Evolutionary conservation across 2,113 vertebrate species (phyloP), one percentile per base, ranked within the genome.

Genomic region (Ameiurus melas): DNA sequence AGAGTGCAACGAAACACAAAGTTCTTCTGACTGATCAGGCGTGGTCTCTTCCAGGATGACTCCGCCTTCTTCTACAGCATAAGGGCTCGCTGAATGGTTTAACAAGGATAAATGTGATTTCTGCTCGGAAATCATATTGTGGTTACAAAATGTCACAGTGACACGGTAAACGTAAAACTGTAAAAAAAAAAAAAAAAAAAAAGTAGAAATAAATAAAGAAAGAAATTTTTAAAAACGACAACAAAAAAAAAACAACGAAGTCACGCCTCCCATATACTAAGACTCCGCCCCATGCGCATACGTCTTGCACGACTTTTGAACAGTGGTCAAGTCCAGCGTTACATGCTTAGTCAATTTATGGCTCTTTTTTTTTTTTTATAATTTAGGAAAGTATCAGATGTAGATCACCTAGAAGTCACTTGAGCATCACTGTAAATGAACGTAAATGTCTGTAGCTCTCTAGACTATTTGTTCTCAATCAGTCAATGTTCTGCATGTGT

Each of bases 101-200:
- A 68, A 30, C n/a, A 10, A 66, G 10, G 13, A 30, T 64, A 64
- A 64, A 27, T 8, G 7, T 66, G 9, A 27, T 66, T 12, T 60
- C 57, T 60, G 20, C 57, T 22, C 19, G 16, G 0, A 91, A 85
- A 93, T 92, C 86, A 84, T 55, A 55, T 55, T 55, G 53, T 60
- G 25, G 22, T 27, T 27, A 64, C 22, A 64, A 64, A 64, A 27
- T 64, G 25, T 27, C 57, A 25, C 60, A 62, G 22, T 62, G 60
- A 1, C 6, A 5, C 25, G 9, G 60, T 22, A 30, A 6, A 36
- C 8, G 47, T 70, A 19, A 36, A n/a, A 68, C 53, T 55, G 8
- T 10, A 64, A 19, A 55, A 55, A 53, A 17, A 57, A 51, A 51
- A 12, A 53, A 53, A 53, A 1, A 36, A 36, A 36, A 1, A 36